Base-by-base conservation (phyloP, 2,797 vertebrate species). In the Sebastes minor region DNA sequence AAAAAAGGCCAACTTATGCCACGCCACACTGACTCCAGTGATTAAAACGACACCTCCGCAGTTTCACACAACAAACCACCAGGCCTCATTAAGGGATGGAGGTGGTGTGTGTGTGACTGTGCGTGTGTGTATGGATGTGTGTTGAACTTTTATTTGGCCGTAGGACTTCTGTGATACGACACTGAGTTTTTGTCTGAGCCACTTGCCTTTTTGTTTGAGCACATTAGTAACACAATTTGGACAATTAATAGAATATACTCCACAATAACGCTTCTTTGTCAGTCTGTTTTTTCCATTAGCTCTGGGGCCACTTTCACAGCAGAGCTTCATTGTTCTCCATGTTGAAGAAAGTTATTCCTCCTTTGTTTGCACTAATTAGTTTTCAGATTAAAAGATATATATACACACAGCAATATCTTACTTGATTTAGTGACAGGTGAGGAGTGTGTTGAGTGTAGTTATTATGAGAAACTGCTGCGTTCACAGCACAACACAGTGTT, bases 1-100 rank as follows among this genome's bases (percentile, higher is more conserved):
- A 95, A 94, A 93, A 92, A 93, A 86, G 93, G 90, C 91, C 92
- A 92, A 95, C 88, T 94, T 88, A 72, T 90, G 91, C 92, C 91
- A 94, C 88, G 94, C 88, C 86, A 91, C 94, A 89, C 84, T 93
- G 90, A 84, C 92, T 94, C 79, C 83, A 79, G 89, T 94, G 94
- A 95, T 95, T 94, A 94, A 93, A 95, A 91, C 75, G 80, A 94
- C 94, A 94, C 94, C 93, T 93, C 92, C 69, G 27, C 91, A 89
- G 80, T 92, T 86, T 89, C 85, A 74, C 87, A 92, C 92, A 92
- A 92, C 94, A 93, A 92, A 91, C 88, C 88, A 83, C 72, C 63
- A 46, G 88, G 76, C 76, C 84, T 93, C 83, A 92, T 92, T 92
- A 93, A 80, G 72, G 46, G 4, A 64, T 72, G 62, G 70, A 73